Conservation (phyloP, 2,888 invertebrate genomes). For the Aricia artaxerxes region DNA sequence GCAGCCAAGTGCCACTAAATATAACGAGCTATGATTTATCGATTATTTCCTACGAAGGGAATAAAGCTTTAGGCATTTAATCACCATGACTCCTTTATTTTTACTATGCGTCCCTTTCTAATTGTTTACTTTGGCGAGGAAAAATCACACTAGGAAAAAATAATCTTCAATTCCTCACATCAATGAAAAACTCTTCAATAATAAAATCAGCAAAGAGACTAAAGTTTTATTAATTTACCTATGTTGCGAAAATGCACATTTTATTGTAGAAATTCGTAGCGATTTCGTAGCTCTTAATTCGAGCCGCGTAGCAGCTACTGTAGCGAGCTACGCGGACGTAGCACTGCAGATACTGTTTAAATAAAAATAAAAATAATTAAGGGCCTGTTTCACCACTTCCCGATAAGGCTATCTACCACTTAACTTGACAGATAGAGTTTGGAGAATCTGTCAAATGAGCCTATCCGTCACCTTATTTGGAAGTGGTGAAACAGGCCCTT, state of each 20-base stretch:
- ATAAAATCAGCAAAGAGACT: neutral
- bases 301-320: neutral
- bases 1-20: slow-evolving; percentile 51
- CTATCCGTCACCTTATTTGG: no score
- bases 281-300: neutral
- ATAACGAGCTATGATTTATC: slow-evolving; percentile 46
- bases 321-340: neutral
- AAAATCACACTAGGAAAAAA: no score
- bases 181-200: no score
- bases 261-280: neutral
- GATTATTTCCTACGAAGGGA: slow-evolving; percentile 31
- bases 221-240: neutral
- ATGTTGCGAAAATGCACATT: neutral
- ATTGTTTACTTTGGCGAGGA: neutral
- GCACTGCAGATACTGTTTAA: neutral
- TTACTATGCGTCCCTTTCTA: neutral
- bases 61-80: slow-evolving; percentile 29
- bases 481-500: no score
- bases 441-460: no score
- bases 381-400: no score
- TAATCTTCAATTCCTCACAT: no score
- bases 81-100: slow-evolving; percentile 29
- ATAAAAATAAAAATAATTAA: no score
- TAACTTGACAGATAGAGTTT: no score
- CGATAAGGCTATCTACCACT: no score